Evolutionary conservation across 2,888 invertebrate species (phyloP), one percentile per base, ranked within the genome.

Genomic region (Argyresthia albistria): DNA sequence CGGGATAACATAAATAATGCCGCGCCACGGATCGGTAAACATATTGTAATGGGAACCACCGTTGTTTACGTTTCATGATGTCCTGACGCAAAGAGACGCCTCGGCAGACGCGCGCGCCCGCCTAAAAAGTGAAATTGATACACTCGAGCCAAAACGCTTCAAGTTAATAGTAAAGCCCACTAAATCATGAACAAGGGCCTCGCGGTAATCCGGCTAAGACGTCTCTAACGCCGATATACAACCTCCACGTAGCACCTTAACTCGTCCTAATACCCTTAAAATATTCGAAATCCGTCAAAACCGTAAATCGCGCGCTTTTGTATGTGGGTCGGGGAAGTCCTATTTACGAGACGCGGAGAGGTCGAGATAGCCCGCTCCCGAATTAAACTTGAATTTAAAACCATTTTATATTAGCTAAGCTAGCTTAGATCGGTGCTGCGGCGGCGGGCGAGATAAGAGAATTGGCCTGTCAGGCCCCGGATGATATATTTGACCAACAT

Each of bases 401-500:
- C 87, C 87, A 86, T 87, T 87, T 87, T 87, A 87, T 87, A 87
- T 87, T 87, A 87, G 86, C 83, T 84, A 82, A 86, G 87, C 87
- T 81, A 81, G 83, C 81, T 86, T 84, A 87, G 87, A 87, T 87
- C 86, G 82, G 76, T 79, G 75, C 76, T 83, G 80, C 76, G 88
- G 87, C 84, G 88, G 86, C 89, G 88, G 86, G 78, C 73, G 80
- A 91, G 93, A 93, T 93, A 93, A 93, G 93, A 93, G 93, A 93
- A 93, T 93, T 93, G 93, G 93, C 93, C 93, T 93, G 93, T 93
- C 93, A 93, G 91, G 90, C 91, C 67, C 92, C 88, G 93, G 93
- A 93, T 93, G 93, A 93, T 93, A 93, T 93, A 93, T 93, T 93
- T 93, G 93, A 92, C 93, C 93, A 92, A 92, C 93, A 93, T 93